Evolutionary conservation across 2,888 invertebrate species (phyloP).

Genomic region (Argynnis bischoffii): DNA sequence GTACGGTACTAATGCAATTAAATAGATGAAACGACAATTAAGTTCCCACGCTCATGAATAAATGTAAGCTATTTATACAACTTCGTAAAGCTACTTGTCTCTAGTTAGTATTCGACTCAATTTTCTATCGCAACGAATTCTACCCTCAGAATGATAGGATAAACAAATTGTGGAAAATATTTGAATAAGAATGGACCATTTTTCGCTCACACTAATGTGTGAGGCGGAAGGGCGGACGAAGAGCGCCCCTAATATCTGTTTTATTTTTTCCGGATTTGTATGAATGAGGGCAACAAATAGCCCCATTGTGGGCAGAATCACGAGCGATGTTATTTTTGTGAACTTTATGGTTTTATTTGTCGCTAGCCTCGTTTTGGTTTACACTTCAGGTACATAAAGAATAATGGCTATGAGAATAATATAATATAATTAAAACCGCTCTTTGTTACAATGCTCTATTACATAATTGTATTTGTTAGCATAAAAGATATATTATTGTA

Average conservation of each 20-base stretch:
- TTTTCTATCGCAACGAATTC: conserved; percentile 21
- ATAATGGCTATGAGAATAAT: conserved; percentile 17
- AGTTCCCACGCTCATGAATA: neutral
- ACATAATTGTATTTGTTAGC: too few species aligned
- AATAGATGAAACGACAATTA: neutral
- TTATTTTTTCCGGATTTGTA: conserved; percentile 81
- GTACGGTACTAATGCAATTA: neutral
- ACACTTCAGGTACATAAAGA: conserved; percentile 41
- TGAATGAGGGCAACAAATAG: conserved; percentile 72
- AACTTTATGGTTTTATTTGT: conserved; percentile 75
- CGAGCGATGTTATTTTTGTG: conserved; percentile 70
- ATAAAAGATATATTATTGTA: too few species aligned
- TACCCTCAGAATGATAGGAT: conserved; percentile 47
- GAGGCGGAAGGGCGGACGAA: conserved; percentile 69
- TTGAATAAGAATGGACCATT: conserved; percentile 79
- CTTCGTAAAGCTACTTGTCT: neutral
- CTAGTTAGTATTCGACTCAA: neutral
- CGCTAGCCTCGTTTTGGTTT: conserved; percentile 49
- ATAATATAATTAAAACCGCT: too few species aligned
- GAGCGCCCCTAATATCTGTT: conserved; percentile 73
- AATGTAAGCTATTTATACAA: neutral
- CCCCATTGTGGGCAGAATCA: conserved; percentile 66
- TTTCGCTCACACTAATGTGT: conserved; percentile 75
- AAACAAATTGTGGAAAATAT: conserved; percentile 80
- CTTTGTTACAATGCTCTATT: too few species aligned